Percentiles rank a stretch among this genome's conserved stretches.
Conservation (phyloP, 2,888 invertebrate genomes). For the Tiphia femorata region DNA sequence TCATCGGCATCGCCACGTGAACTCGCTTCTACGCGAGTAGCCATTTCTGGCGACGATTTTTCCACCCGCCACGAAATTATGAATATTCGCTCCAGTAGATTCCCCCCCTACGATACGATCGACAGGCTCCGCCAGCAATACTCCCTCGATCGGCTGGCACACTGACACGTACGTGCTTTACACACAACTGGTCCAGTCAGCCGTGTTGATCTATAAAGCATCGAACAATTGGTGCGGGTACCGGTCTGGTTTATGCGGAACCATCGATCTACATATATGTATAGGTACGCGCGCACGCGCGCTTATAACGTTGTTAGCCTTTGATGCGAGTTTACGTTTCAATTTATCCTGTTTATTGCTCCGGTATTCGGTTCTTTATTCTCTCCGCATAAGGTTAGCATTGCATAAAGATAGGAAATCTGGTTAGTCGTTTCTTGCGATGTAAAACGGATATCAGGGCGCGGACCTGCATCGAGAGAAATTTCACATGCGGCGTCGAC, state of each 20-base stretch:
- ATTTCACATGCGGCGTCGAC: too few species aligned
- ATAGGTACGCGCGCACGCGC: too few species aligned
- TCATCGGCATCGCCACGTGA: neutral
- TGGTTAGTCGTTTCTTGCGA: too few species aligned
- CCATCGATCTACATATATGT: neutral
- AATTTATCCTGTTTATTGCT: too few species aligned
- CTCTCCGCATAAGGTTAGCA: too few species aligned
- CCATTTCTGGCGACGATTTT: slow-evolving; percentile 6
- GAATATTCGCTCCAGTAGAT: slow-evolving; percentile 4
- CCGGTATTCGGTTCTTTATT: too few species aligned
- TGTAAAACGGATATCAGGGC: too few species aligned
- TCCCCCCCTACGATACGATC: neutral
- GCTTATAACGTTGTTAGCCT: too few species aligned
- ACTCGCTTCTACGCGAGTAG: neutral
- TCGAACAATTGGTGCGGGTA: neutral
- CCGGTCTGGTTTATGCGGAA: slow-evolving; percentile 12
- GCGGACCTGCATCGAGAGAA: too few species aligned
- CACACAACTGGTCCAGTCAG: neutral
- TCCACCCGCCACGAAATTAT: slow-evolving; percentile 5
- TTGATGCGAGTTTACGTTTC: too few species aligned
- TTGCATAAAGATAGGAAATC: too few species aligned
- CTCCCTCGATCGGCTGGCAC: neutral
- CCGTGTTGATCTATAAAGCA: neutral
- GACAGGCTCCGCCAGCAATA: neutral
- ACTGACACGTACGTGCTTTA: neutral